These are phyloP conservation scores for Lucifuga dentata DNA, from an alignment of 2,113 vertebrate species.

Conservation along the genomic window DNA sequence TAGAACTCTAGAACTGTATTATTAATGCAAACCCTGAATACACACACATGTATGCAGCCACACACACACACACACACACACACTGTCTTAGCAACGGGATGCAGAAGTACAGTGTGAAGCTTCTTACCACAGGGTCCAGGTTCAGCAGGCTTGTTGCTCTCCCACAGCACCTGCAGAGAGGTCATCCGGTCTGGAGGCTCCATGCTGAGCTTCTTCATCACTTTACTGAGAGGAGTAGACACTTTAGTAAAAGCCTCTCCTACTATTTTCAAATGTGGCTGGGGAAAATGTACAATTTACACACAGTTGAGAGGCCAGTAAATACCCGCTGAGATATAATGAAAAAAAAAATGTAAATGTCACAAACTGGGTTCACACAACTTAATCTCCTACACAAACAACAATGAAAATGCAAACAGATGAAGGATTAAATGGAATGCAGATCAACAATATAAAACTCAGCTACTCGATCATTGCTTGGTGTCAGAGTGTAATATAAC, in stretches of 20 bases:
- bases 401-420: not conserved
- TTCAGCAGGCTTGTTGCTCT: slow-evolving; percentile 91
- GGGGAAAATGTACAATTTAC: too few relatives aligned
- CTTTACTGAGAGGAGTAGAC: slow-evolving; percentile 82
- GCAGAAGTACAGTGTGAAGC: not conserved
- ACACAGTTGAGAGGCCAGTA: too few relatives aligned
- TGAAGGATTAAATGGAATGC: not conserved
- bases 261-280: not conserved
- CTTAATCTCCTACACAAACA: not conserved
- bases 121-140: slow-evolving; percentile 94
- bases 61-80: not conserved
- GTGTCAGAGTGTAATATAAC: not conserved
- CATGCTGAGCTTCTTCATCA: slow-evolving; percentile 95
- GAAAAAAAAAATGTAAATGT: too few relatives aligned
- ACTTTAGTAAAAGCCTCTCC: not conserved
- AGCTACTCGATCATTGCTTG: not conserved
- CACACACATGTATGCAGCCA: too few relatives aligned
- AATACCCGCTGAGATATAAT: too few relatives aligned
- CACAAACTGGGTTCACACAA: too few relatives aligned
- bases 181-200: slow-evolving; percentile 91
- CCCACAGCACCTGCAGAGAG: slow-evolving; percentile 91
- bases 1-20: too few relatives aligned
- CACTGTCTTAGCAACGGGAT: slow-evolving; percentile 17
- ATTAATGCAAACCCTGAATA: too few relatives aligned
- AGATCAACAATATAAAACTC: not conserved